These are phyloP conservation scores for Ancistrus triradiatus DNA, from an alignment of 2,113 vertebrate species.

Conservation along the genomic window DNA sequence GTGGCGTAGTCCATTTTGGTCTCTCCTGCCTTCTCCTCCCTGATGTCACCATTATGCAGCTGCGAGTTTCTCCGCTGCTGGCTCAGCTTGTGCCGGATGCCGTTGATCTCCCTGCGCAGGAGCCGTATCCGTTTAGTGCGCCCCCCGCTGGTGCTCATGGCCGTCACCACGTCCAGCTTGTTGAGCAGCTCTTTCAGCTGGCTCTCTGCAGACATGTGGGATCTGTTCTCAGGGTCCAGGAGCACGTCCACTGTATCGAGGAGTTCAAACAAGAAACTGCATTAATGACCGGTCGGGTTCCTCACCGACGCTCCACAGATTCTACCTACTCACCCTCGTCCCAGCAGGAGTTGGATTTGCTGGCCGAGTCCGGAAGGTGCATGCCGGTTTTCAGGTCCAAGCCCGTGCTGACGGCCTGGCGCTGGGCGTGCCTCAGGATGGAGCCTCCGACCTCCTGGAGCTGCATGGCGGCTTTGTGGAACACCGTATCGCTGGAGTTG, in stretches of 20 bases:
- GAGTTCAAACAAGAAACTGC: neutral
- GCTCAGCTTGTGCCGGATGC: conserved; percentile 78
- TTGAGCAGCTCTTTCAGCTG: conserved; percentile 93
- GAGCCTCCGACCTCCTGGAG: conserved; percentile 88
- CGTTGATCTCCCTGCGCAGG: conserved; percentile 88
- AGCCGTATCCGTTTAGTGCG: conserved; percentile 87
- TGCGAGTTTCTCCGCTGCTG: conserved; percentile 74
- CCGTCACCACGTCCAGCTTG: conserved; percentile 85
- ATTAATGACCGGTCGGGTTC: too few relatives aligned
- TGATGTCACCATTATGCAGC: conserved; percentile 62
- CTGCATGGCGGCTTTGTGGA: conserved; percentile 88
- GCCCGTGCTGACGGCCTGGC: conserved; percentile 87
- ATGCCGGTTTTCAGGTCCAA: conserved; percentile 85
- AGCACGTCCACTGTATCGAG: conserved; percentile 82
- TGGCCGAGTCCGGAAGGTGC: conserved; percentile 85
- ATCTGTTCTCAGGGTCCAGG: conserved; percentile 83
- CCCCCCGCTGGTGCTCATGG: conserved; percentile 86
- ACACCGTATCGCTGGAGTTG: conserved; percentile 97
- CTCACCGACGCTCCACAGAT: too few relatives aligned
- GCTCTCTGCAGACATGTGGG: conserved; percentile 82
- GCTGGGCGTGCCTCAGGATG: conserved; percentile 83
- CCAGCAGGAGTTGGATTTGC: conserved; percentile 90
- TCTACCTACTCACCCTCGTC: conserved; percentile 81
- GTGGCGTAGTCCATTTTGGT: conserved; percentile 40
- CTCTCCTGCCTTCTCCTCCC: conserved; percentile 48